Conservation (phyloP, 2,888 invertebrate genomes). For the Lasius platythorax region DNA sequence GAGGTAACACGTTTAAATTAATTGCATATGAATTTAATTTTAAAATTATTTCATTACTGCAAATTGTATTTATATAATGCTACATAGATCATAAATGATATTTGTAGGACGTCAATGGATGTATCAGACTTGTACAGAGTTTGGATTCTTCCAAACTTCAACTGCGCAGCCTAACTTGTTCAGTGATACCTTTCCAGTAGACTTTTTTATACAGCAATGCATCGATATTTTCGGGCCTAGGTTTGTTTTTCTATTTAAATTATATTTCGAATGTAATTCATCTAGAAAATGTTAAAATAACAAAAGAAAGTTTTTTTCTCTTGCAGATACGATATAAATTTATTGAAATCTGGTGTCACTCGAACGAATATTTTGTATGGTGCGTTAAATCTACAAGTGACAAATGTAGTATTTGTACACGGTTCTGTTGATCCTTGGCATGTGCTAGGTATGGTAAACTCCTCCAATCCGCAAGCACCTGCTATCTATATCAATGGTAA, state of each 20-base stretch:
- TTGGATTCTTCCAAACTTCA: constrained; percentile 97
- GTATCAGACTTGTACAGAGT: constrained; percentile 98
- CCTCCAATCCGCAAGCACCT: constrained; percentile 88
- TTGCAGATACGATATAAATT: constrained; percentile 87
- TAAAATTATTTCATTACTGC: constrained; percentile 12
- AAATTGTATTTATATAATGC: neutral
- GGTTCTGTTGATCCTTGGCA: constrained; percentile 97
- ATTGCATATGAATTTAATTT: neutral
- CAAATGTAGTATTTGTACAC: constrained; percentile 94
- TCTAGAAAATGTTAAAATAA: neutral
- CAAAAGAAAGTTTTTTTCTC: neutral
- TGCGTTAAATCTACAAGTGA: constrained; percentile 90
- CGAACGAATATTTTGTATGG: constrained; percentile 94
- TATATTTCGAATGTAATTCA: neutral
- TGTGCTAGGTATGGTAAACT: constrained; percentile 90
- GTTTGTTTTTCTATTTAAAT: constrained; percentile 82
- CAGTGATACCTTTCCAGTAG: constrained; percentile 91
- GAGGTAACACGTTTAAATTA: constrained; percentile 86
- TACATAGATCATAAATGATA: neutral
- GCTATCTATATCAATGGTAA: constrained; percentile 92
- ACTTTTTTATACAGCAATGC: constrained; percentile 94
- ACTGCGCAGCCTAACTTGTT: constrained; percentile 90
- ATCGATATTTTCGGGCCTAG: constrained; percentile 93
- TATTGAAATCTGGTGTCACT: constrained; percentile 89
- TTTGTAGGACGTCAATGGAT: constrained; percentile 93